Evolutionary conservation across 2,113 vertebrate species (phyloP), one percentile per base, ranked within the genome.

Genomic region (Amazona guildingii): DNA sequence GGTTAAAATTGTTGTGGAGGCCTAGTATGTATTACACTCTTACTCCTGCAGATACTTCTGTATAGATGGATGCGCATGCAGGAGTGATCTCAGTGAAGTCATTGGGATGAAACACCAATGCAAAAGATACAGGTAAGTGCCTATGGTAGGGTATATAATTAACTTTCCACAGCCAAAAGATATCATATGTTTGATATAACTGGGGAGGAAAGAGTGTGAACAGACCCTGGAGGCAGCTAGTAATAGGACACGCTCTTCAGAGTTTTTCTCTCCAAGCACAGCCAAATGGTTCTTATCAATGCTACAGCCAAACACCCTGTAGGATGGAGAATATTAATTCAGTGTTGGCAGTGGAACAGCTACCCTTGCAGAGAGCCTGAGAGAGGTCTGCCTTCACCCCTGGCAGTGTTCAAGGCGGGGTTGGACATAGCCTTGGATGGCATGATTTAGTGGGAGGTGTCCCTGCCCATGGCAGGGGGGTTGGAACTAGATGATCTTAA

Each of bases 261-360:
- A 85, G 35, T 57, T 61, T 64, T 86, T 92, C 64, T 11, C 51
- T 78, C 51, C 29, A 81, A 86, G 51, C 4, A 8, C 37, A 63
- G 33, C 62, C 74, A 77, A 80, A 51, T 31, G 3, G 59, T 54
- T 54, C 17, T 29, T 44, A 14, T 16, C 43, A 90, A 29, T 8
- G 24, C 31, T 74, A 61, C 0, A 5, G 37, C 12, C 33, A 52
- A 77, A 52, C 19, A 57, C 6, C 5, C 10, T 16, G 18, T 24
- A 28, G 61, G 59, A 52, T 1, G 0, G 41, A 89, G 70, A 82
- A 33, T 6, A 52, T 0, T 0, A 37, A 48, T n/a, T 49, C 49
- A 37, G 4, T 3, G 31, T 1, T 43, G 55, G 11, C 79, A 37
- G 51, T 44, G 72, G 66, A 78, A 20, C 41, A 81, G 37, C 28